Evolutionary conservation across 2,113 vertebrate species (phyloP).

Genomic region (Hippocampus abdominalis): DNA sequence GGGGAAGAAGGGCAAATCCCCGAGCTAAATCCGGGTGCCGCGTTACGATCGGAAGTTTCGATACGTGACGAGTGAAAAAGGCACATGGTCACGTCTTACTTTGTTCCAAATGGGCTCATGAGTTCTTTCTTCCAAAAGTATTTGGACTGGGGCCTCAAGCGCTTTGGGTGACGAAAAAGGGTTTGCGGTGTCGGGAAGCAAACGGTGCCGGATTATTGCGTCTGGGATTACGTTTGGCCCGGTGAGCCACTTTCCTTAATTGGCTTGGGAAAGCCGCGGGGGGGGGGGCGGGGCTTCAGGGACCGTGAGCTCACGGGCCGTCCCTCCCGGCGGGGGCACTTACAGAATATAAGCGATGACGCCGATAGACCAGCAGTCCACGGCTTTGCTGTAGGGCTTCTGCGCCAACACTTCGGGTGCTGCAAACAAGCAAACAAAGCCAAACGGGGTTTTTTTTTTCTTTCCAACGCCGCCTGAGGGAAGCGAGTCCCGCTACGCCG

Average conservation of each 20-base stretch:
- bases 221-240: constrained; percentile 20
- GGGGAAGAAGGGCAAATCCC: too few relatives aligned
- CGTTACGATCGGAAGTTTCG: too few relatives aligned
- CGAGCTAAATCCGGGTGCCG: too few relatives aligned
- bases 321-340: constrained; percentile 35
- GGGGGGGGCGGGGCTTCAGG: not conserved
- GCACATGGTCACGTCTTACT: too few relatives aligned
- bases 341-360: constrained; percentile 76
- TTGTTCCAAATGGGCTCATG: too few relatives aligned
- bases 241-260: constrained; percentile 27
- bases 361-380: constrained; percentile 78
- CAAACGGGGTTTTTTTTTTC: too few relatives aligned
- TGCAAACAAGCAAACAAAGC: constrained; percentile 29
- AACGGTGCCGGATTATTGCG: not conserved
- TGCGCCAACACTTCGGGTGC: constrained; percentile 75
- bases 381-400: constrained; percentile 77
- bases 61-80: too few relatives aligned
- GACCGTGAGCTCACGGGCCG: not conserved
- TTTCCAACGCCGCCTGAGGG: too few relatives aligned
- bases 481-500: too few relatives aligned
- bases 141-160: not conserved
- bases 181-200: too few relatives aligned
- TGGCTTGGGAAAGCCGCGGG: constrained; percentile 7
- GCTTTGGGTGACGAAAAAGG: constrained; percentile 16
- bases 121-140: too few relatives aligned